Evolutionary conservation across 2,113 vertebrate species (phyloP).

Genomic region (Notothenia rossii): DNA sequence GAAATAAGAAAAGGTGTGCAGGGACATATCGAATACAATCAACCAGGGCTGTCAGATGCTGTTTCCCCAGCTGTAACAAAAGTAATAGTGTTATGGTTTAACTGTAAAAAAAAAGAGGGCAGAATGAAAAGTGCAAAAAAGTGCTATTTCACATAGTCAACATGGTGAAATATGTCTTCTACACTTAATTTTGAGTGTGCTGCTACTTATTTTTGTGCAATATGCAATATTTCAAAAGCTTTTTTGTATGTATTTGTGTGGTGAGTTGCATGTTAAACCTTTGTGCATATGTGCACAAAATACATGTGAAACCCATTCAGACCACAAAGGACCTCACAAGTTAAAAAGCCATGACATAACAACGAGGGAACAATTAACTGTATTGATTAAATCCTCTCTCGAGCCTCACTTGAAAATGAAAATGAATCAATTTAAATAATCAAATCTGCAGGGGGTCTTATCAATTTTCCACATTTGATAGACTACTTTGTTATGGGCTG

Average conservation of each 20-base stretch:
- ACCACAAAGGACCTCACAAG: conserved; percentile 2
- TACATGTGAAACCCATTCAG: conserved; percentile 6
- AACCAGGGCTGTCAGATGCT: conserved; percentile 51
- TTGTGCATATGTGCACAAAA: background rate
- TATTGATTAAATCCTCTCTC: conserved; percentile 47
- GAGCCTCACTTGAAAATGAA: conserved; percentile 19
- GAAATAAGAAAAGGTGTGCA: conserved; percentile 62
- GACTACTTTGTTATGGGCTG: conserved; percentile 35
- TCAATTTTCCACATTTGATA: conserved; percentile 52
- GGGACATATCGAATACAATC: conserved; percentile 70
- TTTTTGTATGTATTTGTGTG: background rate
- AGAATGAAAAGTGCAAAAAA: background rate
- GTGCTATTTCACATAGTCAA: background rate
- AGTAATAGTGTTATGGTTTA: conserved; percentile 44
- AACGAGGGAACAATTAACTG: conserved; percentile 33
- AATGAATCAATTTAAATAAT: conserved; percentile 5
- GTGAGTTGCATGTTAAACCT: background rate
- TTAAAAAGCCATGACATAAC: conserved; percentile 40
- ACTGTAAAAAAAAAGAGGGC: conserved; percentile 26
- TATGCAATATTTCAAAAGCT: background rate
- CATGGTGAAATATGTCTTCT: background rate
- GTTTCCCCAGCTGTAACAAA: conserved; percentile 51
- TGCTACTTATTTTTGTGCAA: background rate
- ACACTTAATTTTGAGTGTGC: background rate
- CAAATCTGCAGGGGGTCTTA: conserved; percentile 32